Evolutionary conservation across 2,797 vertebrate species (phyloP), one percentile per base, ranked within the genome.

Genomic region (Triplophysa bombifrons): DNA sequence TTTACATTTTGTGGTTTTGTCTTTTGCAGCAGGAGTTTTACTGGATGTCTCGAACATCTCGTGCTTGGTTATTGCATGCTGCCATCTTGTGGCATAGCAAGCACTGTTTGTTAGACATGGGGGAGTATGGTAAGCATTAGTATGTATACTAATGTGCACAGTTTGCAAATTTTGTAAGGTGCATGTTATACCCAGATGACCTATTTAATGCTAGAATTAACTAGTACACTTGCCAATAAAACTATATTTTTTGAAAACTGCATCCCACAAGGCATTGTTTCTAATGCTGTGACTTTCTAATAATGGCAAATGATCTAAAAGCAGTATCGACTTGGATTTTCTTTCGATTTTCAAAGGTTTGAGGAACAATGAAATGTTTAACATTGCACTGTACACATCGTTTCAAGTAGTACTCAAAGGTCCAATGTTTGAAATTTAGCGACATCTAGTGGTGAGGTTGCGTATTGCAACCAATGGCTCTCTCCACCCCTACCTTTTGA

Each of bases 71-170:
- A 65, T 69, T 83, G 87, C 4, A 82, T 41, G 80, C 60, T 76
- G 85, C 85, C 85, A 86, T 70, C 85, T 84, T 78, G 76, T 86
- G 85, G 85, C 41, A 46, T 12, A 46, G 25, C 7, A 76, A 4
- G 64, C 11, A n/a, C 11, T 3, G 27, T 66, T 46, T 41, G 41
- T 60, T 60, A 27, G 13, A 27, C 14, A 30, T 17, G 5, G 22
- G 30, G 11, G 3, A 16, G 55, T 22, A 14, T 25, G 22, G 14
- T 60, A 11, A 60, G 60, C 25, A 61, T 27, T 5, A 9, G 5
- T 63, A 17, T 34, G 60, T 34, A 17, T 27, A 61, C 13, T 51
- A 38, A 2, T 30, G 22, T 4, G 16, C 7, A 17, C 16, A 34
- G 60, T 63, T 17, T 60, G 22, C 60, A 17, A 0, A 61, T 30